Conservation (phyloP, 2,888 invertebrate species). For the Pristionchus exspectatus region DNA sequence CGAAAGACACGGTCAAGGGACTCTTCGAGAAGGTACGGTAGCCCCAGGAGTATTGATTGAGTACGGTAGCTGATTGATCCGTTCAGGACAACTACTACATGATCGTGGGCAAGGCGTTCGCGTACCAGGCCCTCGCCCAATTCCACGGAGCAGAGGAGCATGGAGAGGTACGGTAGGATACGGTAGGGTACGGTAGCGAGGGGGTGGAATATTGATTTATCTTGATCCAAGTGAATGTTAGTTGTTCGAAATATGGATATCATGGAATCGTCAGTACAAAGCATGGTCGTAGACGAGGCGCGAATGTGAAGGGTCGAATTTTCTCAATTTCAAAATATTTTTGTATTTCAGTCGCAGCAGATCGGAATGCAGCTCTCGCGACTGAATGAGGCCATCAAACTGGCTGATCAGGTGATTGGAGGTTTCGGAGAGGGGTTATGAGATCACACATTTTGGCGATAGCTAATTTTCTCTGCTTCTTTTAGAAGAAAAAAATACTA, state of each 20-base stretch:
- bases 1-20: constrained; percentile 88
- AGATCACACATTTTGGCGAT: not conserved
- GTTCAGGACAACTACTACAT: constrained; percentile 83
- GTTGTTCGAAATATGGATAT: too few species aligned
- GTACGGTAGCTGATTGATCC: not conserved
- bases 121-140: constrained; percentile 91
- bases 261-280: too few species aligned
- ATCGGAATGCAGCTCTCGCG: constrained; percentile 76
- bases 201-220: not conserved
- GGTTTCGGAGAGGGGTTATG: not conserved
- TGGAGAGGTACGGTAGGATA: constrained; percentile 76
- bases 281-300: not conserved
- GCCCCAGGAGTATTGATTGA: not conserved
- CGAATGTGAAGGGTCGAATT: not conserved
- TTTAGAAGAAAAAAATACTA: not conserved
- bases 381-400: constrained; percentile 69
- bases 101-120: constrained; percentile 90
- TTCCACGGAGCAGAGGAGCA: constrained; percentile 91
- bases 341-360: constrained; percentile 57
- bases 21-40: constrained; percentile 90
- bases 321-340: not conserved
- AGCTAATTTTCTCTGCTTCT: not conserved
- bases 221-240: too few species aligned
- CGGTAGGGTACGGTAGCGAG: not conserved
- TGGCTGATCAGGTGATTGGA: constrained; percentile 58